Base-by-base conservation (phyloP, 1,140 invertebrate species). In the Druon quercuslanigerum region DNA sequence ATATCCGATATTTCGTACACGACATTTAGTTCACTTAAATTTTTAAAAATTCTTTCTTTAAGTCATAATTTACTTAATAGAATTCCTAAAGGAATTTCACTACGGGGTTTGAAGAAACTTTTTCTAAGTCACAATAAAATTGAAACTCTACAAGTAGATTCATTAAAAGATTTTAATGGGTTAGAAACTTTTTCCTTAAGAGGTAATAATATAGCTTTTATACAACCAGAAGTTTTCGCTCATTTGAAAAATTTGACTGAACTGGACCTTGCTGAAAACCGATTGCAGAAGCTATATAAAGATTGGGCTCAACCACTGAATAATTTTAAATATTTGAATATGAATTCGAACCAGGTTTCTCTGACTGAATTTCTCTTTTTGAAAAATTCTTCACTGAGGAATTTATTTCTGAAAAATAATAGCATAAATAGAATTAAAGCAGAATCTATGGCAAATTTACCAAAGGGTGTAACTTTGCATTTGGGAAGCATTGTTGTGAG, bases 211-310 rank as follows among this genome's bases (percentile, higher is more conserved):
- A 8, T 77, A n/a, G 8, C 50, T 1, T 3, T 0, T 0, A 40
- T 79, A 0, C 4, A 4, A 0, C 0, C 11, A 0, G 66, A 52
- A 33, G 51, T 71, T 0, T 83, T 83, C 14, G 14, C 50, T 0
- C 54, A 73, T 46, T 9, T 81, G 5, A 66, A 70, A 13, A 74
- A 73, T 51, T 73, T 82, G 6, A n/a, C 12, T n/a, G n/a, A 75
- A 16, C 40, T 66, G 6, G 20, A 66, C 40, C 40, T 66, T 8
- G 14, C 3, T n/a, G 60, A 66, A 16, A 66, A 66, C 40, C 12
- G 16, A 25, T n/a, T 66, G 5, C 33, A 40, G 3, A 40, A 40
- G n/a, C n/a, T 66, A 11, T 40, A 66, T 40, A 8, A 4, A 7
- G 40, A 66, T 66, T 66, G 60, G 60, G 60, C 13, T 14, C 13